Conservation (phyloP, 2,888 invertebrate genomes). For the Leucozona laternaria region DNA sequence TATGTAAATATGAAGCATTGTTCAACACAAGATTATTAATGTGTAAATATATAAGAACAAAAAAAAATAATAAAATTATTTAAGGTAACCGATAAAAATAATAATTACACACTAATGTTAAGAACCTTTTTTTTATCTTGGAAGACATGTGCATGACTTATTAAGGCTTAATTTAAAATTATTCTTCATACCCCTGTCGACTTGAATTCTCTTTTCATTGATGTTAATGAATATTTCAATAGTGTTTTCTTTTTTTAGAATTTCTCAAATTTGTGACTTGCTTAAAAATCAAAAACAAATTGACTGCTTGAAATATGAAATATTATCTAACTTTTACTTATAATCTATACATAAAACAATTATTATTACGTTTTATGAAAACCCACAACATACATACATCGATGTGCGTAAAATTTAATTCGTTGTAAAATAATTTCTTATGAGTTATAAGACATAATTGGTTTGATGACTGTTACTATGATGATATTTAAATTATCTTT, state of each 20-base stretch:
- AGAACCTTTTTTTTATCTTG: conserved; percentile 64
- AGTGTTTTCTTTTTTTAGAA: neutral
- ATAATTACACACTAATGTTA: conserved; percentile 61
- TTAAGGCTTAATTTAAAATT: conserved; percentile 4
- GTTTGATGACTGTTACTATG: conserved; percentile 62
- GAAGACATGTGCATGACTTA: conserved; percentile 62
- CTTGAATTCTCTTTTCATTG: neutral
- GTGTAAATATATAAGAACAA: neutral
- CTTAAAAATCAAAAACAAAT: conserved; percentile 52
- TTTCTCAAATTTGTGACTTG: conserved; percentile 56
- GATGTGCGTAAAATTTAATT: conserved; percentile 46
- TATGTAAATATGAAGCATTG: neutral
- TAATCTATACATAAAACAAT: conserved; percentile 54
- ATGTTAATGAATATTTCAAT: neutral
- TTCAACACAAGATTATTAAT: neutral
- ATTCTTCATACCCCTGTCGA: neutral
- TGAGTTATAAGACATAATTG: conserved; percentile 41
- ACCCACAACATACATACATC: neutral
- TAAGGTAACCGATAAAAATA: conserved; percentile 24
- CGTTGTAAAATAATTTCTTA: conserved; percentile 48
- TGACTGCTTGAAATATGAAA: conserved; percentile 47
- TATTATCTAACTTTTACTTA: conserved; percentile 34
- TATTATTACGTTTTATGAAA: conserved; percentile 28
- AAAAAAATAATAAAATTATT: conserved; percentile 26
- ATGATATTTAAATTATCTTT: conserved; percentile 39